Conservation (phyloP, 2,797 vertebrate genomes). For the Picus viridis region DNA sequence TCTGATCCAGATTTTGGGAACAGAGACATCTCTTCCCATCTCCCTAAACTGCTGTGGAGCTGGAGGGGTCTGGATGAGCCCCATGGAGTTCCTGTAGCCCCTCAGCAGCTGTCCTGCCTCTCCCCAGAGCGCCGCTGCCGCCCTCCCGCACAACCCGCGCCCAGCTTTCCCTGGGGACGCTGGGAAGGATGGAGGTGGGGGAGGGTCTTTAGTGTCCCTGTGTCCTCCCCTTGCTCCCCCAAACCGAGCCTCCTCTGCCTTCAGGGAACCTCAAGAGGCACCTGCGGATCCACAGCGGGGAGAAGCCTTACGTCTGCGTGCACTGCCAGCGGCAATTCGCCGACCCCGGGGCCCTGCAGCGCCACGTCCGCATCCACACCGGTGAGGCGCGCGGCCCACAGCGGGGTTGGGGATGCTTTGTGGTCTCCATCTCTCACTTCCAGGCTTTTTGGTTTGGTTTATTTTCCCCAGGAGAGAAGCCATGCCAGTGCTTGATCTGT, state of each 20-base stretch:
- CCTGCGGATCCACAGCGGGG: conserved; percentile 95
- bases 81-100: rapidly evolving
- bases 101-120: not conserved
- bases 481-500: conserved; percentile 92
- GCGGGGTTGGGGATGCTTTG: no score
- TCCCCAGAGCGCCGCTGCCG: not conserved
- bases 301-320: conserved; percentile 94
- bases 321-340: conserved; percentile 97
- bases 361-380: conserved; percentile 97
- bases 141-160: rapidly evolving
- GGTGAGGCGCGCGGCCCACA: conserved; percentile 68
- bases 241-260: not conserved
- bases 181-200: not conserved
- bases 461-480: conserved; percentile 89
- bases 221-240: no score
- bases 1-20: not conserved
- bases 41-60: not conserved
- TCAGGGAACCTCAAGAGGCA: conserved; percentile 96
- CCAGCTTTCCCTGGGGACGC: rapidly evolving
- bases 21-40: rapidly evolving
- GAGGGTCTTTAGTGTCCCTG: no score
- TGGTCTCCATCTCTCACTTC: rapidly evolving
- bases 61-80: not conserved
- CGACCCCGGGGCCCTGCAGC: conserved; percentile 93
- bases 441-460: no score